These are phyloP conservation scores for Antennarius maculatus DNA, from an alignment of 2,797 vertebrate genomes.

Conservation along the genomic window DNA sequence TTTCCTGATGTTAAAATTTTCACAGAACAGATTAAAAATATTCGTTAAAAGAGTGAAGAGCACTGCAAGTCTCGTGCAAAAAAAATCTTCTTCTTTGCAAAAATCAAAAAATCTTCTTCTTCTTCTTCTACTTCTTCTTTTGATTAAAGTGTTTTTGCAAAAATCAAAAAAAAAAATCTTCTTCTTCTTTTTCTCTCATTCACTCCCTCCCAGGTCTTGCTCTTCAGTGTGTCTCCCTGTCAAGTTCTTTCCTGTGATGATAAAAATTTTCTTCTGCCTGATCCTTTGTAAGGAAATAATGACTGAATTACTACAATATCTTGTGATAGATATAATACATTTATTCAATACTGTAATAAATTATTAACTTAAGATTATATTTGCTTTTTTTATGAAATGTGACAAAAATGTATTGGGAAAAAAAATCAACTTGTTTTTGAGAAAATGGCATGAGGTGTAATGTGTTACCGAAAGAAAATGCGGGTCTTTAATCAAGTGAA, in stretches of 20 bases:
- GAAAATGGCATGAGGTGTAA: constrained; percentile 82
- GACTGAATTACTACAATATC: constrained; percentile 70
- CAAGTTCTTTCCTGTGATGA: constrained; percentile 74
- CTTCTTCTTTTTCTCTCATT: constrained; percentile 5
- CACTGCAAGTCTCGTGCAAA: too few relatives aligned
- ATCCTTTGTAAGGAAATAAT: constrained; percentile 75
- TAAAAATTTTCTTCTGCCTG: constrained; percentile 77
- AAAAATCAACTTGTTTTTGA: constrained; percentile 63
- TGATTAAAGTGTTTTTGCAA: too few relatives aligned
- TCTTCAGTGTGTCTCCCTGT: constrained; percentile 71
- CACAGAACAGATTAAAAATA: too few relatives aligned
- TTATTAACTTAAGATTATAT: constrained; percentile 70
- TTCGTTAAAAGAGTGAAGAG: too few relatives aligned
- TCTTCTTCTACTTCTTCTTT: too few relatives aligned
- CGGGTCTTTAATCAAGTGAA: constrained; percentile 73
- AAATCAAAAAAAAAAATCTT: not conserved
- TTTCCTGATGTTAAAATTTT: too few relatives aligned
- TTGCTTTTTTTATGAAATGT: constrained; percentile 72
- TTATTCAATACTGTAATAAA: constrained; percentile 78
- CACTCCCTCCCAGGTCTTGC: constrained; percentile 57
- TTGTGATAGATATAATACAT: constrained; percentile 75
- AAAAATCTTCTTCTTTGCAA: too few relatives aligned
- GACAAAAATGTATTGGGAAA: constrained; percentile 39
- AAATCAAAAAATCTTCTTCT: too few relatives aligned
- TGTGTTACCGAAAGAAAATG: constrained; percentile 74